A percentile compares a stretch with the other conserved stretches of the same genome.
These are phyloP conservation scores for Yponomeuta cagnagella DNA, from an alignment of 2,888 invertebrate genomes.

Conservation along the genomic window DNA sequence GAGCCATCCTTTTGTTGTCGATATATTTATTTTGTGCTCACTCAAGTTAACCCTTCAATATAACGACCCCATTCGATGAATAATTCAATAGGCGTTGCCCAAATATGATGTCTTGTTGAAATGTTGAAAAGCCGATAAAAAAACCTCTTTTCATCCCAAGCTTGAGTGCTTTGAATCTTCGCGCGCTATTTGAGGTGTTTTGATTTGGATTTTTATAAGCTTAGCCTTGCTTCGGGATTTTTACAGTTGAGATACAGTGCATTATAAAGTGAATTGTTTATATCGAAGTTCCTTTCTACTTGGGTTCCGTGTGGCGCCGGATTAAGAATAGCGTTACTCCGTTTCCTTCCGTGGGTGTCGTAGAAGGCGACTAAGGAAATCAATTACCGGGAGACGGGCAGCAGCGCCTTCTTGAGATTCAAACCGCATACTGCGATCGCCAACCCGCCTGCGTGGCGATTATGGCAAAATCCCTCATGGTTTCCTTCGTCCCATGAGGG, in stretches of 20 bases:
- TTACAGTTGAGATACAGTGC: not conserved
- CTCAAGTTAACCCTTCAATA: conserved; percentile 3
- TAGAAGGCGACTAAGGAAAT: too few relatives aligned
- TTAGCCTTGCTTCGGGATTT: not conserved
- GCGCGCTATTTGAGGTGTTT: not conserved
- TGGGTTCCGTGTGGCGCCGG: too few relatives aligned
- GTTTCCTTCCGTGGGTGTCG: too few relatives aligned
- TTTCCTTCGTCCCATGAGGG: too few relatives aligned
- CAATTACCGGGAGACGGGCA: too few relatives aligned
- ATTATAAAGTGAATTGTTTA: too few relatives aligned
- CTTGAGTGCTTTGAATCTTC: not conserved
- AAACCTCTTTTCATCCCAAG: not conserved
- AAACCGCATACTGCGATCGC: too few relatives aligned
- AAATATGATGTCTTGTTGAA: conserved; percentile 11
- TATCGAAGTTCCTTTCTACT: too few relatives aligned
- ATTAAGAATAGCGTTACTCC: too few relatives aligned
- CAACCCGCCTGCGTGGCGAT: too few relatives aligned
- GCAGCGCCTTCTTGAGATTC: too few relatives aligned
- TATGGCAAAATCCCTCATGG: too few relatives aligned
- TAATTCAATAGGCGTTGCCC: conserved; percentile 5
- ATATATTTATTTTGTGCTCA: not conserved
- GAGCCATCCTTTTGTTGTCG: not conserved
- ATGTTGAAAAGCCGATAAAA: conserved; percentile 11
- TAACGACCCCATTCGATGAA: conserved; percentile 1
- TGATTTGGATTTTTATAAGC: not conserved